Evolutionary conservation across 2,113 vertebrate genomes (phyloP), one percentile per base, ranked within the genome.

Genomic region (Oxyura jamaicensis): DNA sequence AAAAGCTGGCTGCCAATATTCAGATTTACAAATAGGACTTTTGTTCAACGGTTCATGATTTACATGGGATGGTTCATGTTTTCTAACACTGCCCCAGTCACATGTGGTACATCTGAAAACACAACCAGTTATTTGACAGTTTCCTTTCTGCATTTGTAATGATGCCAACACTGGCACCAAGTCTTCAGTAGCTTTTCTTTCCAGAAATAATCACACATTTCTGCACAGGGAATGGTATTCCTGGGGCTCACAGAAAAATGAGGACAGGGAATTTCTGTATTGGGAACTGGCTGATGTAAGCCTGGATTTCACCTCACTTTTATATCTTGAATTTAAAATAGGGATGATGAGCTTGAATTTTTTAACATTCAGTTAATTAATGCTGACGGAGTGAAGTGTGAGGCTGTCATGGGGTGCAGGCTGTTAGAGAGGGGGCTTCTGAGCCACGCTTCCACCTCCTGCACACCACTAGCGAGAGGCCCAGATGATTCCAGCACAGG

Each of bases 1-100:
- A 22, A 93, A 97, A 96, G 94, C 65, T 78, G 91, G 52, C 91
- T 97, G 97, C 96, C 95, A 96, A 82, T 80, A 78, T 67, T 80
- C 39, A 22, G 69, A 95, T 97, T 97, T 95, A 96, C 91, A 91
- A 97, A 97, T 69, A 96, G 92, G 87, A 92, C 96, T 97, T 88
- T 96, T 95, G 93, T 97, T 96, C 96, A 53, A 42, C 18, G 21
- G 92, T 91, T 95, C 72, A 73, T 82, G 96, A 97, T 98, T 97
- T 98, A 97, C 95, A 96, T 68, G 93, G 96, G 88, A 96, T 96
- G 97, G 97, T 96, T 97, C 96, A 89, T 97, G 96, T 97, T 97
- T 97, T 97, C 95, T 87, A 78, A 97, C 95, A 97, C 82, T 26
- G 95, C 90, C 95, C 87, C 93, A 94, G 92, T 96, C 92, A 95